Evolutionary conservation across 92 coral and sea anemone genomes (phyloP).

Genomic region (Zoanthus sansibaricus): DNA sequence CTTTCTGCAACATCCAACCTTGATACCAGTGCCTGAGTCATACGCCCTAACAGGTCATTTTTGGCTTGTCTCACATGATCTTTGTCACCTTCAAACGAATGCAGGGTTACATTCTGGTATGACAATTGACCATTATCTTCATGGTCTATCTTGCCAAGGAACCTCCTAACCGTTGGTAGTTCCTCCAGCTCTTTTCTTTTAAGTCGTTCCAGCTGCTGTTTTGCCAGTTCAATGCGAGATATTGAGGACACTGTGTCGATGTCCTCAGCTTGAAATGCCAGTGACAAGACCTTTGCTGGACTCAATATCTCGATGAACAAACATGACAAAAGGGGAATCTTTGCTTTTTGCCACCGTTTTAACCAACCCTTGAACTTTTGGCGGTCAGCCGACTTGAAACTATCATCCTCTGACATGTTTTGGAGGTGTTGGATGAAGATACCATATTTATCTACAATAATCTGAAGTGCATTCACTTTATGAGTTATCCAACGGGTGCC

Average conservation of each 20-base stretch:
- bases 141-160: constrained; percentile 12
- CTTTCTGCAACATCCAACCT: constrained; percentile 36
- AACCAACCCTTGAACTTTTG: constrained; percentile 77
- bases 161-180: constrained; percentile 45
- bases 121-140: background rate
- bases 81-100: constrained; percentile 40
- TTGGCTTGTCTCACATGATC: constrained; percentile 24
- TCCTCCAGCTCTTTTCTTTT: constrained; percentile 29
- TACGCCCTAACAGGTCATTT: constrained; percentile 32
- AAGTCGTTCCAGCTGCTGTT: constrained; percentile 42
- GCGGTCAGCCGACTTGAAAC: constrained; percentile 68
- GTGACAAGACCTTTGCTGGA: constrained; percentile 67
- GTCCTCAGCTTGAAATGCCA: constrained; percentile 62
- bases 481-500: constrained; percentile 85
- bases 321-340: constrained; percentile 42
- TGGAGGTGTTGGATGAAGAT: constrained; percentile 71
- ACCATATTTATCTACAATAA: constrained; percentile 69
- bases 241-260: constrained; percentile 44
- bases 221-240: constrained; percentile 26
- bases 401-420: constrained; percentile 65
- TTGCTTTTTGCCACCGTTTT: constrained; percentile 50
- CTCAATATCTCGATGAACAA: constrained; percentile 53
- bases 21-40: constrained; percentile 32
- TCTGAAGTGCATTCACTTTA: constrained; percentile 71
- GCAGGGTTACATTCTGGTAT: constrained; percentile 42